Base-by-base conservation (phyloP, 2,113 vertebrate genomes). In the Malurus cyaneus region DNA sequence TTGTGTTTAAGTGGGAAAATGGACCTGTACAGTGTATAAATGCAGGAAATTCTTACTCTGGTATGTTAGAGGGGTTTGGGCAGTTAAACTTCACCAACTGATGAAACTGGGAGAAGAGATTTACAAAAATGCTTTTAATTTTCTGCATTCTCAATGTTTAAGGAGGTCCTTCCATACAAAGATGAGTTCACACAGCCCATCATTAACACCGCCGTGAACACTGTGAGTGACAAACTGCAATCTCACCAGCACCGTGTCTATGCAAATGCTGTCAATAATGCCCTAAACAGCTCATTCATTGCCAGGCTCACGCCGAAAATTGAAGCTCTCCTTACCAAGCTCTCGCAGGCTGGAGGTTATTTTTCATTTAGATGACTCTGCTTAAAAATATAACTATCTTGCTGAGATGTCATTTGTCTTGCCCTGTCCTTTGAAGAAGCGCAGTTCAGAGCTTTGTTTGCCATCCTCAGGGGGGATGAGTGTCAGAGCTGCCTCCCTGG, bases 191-290 rank as follows among this genome's bases (percentile, higher is more conserved):
- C 61, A 80, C 50, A 47, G 14, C n/a, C 42, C 47, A 52, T 91
- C 93, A 76, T 96, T 96, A 89, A 94, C 89, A 95, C 56, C 28
- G 36, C 42, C 93, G 42, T 44, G 70, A 59, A 87, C 80, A 85
- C 86, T 94, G 90, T 23, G 85, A 96, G 90, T 97, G 97, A 98
- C 96, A 98, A 98, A 97, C 93, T 97, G 96, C 96, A 97, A 92
- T 95, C 94, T 97, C 96, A 97, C 78, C 93, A 95, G 93, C 93
- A 60, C 97, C 9, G 2, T 86, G 86, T 53, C 96, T 96, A 96
- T 96, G 96, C 96, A 96, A 97, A 96, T 94, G 92, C 93, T 98
- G 97, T 96, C 97, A 96, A 71, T 94, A 96, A 96, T 76, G 61
- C 95, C 97, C 97, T 93, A 95, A 98, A 97, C 78, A 96, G 88